Percentiles rank a stretch among this genome's conserved stretches.
phyloP scores from a whole-genome alignment of 2,113 vertebrate genomes.

The Gulo gulo region DNA sequence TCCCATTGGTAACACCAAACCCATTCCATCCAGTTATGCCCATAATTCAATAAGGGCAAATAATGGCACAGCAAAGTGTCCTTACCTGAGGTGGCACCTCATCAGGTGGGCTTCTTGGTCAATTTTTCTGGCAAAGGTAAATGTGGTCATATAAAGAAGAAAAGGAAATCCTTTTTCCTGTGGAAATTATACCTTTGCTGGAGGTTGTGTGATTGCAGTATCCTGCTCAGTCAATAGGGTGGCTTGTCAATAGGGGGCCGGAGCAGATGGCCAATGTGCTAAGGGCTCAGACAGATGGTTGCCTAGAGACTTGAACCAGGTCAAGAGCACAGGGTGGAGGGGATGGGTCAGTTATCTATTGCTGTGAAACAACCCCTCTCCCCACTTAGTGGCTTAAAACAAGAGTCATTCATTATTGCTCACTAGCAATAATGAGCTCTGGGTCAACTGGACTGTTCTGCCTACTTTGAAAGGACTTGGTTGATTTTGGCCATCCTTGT shows the following conservation, averaged over 20 bases:
- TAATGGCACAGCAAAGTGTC: background rate
- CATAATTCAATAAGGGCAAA: background rate
- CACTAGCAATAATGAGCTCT: background rate
- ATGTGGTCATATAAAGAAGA: background rate
- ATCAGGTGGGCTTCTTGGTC: background rate
- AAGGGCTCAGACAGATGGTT: background rate
- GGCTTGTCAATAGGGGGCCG: background rate
- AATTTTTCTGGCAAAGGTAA: background rate
- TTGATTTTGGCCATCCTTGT: background rate
- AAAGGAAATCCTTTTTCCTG: background rate
- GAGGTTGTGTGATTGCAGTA: background rate
- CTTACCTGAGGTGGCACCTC: background rate
- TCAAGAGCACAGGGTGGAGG: too few species aligned
- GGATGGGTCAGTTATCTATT: background rate
- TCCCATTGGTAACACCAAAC: background rate
- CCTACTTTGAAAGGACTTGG: background rate
- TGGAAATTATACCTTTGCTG: background rate
- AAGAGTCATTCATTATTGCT: background rate
- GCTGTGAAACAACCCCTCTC: background rate
- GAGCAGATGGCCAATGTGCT: background rate
- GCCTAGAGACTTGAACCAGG: background rate
- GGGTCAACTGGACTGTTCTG: background rate
- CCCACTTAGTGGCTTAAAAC: background rate
- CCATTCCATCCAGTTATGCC: background rate
- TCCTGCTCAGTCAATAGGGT: background rate